A percentile compares a stretch with the other conserved stretches of the same genome.
Conservation (phyloP, 92 coral and sea anemone genomes). For the Porites cylindrica region DNA sequence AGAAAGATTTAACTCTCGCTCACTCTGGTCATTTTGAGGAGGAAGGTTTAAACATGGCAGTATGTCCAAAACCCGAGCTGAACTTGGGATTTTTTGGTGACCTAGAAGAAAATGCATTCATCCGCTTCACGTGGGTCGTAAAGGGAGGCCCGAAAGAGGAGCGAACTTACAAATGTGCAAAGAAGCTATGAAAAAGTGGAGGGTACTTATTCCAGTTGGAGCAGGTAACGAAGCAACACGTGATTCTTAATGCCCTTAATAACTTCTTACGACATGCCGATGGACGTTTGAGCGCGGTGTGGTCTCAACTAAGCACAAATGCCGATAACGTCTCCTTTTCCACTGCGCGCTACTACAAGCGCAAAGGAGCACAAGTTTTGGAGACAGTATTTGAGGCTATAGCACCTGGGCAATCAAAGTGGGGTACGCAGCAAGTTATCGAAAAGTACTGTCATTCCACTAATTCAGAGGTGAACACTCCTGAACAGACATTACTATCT, state of each 20-base stretch:
- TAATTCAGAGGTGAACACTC: too few species aligned
- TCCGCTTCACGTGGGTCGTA: background rate
- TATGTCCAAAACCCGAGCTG: constrained; percentile 30
- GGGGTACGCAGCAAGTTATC: too few species aligned
- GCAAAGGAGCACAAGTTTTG: constrained; percentile 42
- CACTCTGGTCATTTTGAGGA: constrained; percentile 20
- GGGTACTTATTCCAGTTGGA: background rate
- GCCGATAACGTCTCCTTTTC: constrained; percentile 30
- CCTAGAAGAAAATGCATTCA: background rate
- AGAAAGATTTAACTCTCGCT: constrained; percentile 26
- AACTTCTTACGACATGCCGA: too few species aligned
- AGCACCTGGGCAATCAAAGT: too few species aligned
- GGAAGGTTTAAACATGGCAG: constrained; percentile 16
- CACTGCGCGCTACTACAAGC: constrained; percentile 35
- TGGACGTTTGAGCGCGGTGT: constrained; percentile 14
- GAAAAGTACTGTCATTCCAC: too few species aligned
- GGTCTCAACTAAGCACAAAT: constrained; percentile 31
- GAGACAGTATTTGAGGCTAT: constrained; percentile 17
- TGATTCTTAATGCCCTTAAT: constrained; percentile 1
- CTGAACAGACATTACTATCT: background rate
- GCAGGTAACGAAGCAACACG: background rate
- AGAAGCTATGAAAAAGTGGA: background rate
- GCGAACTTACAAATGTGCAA: background rate
- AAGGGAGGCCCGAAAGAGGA: background rate
- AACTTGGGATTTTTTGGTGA: background rate